Evolutionary conservation across 2,113 vertebrate genomes (phyloP), one percentile per base, ranked within the genome.

Genomic region (Daphoenositta chrysoptera): DNA sequence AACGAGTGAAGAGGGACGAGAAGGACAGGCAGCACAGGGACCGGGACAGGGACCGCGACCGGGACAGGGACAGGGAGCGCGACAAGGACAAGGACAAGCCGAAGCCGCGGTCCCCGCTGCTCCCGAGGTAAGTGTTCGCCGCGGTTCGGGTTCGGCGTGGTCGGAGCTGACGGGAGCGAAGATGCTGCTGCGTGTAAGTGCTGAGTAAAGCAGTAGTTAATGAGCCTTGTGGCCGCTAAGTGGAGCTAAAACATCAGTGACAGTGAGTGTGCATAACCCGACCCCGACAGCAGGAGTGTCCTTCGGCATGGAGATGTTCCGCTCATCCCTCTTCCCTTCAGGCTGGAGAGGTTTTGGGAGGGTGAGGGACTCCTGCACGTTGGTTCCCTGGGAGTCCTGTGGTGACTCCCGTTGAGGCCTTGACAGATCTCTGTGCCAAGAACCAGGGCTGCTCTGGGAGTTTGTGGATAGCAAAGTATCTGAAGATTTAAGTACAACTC

Each of bases 81-180:
- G 99, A 99, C 9, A 99, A 99, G 33, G 99, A 99, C 48, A 99
- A 99, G 45, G 99, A 99, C 24, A 98, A 98, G 83, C 94, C 98
- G 7, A 99, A 99, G 91, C 98, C 98, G 1, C 98, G 98, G 11
- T 99, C 99, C 6, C 99, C 99, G 2, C 96, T 98, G 88, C 98
- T 99, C 0, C 98, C 98, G 0, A 99, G 98, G 99, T 99, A 93
- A 97, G 98, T 23, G 33, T 4, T 19, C 1, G 33, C 15, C 6
- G 64, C 30, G 23, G 1, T 11, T n/a, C 6, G 5, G 50, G 2
- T 19, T 13, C 14, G 9, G 3, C 1, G 0, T 16, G 7, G 37
- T 1, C 60, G 27, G 21, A 28, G 30, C 23, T 30, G 31, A 4
- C 40, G 14, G 7, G 11, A 3, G 13, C 1, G 21, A 11, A n/a